Conservation (phyloP, 2,113 vertebrate species). For the Heterotis niloticus region DNA sequence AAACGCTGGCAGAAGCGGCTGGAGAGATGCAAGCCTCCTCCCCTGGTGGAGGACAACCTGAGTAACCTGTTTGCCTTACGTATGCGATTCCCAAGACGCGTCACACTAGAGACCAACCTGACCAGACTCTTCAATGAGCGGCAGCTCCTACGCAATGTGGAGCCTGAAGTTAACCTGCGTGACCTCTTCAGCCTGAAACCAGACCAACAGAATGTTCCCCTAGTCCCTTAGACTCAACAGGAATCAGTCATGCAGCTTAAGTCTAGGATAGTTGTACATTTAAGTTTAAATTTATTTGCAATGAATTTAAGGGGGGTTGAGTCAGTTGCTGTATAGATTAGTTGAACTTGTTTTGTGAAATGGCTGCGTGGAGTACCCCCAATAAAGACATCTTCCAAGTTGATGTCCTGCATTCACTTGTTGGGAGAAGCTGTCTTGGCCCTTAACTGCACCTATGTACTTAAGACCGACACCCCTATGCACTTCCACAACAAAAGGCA, state of each 20-base stretch:
- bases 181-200: constrained; percentile 57
- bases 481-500: too few species aligned
- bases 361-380: too few species aligned
- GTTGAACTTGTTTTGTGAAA: neutral
- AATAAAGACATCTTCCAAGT: too few species aligned
- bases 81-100: constrained; percentile 55
- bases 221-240: neutral
- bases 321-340: too few species aligned
- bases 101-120: constrained; percentile 65
- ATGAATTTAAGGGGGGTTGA: too few species aligned
- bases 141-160: constrained; percentile 63
- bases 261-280: too few species aligned
- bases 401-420: too few species aligned
- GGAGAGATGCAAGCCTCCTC: constrained; percentile 40
- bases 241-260: too few species aligned
- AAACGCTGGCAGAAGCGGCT: constrained; percentile 65
- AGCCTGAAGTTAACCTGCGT: constrained; percentile 66
- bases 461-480: too few species aligned
- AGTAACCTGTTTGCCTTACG: constrained; percentile 59
- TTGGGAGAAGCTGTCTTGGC: too few species aligned
- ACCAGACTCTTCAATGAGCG: constrained; percentile 70
- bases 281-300: too few species aligned
- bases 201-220: neutral
- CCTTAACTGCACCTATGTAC: too few species aligned
- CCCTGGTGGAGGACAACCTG: constrained; percentile 64